These are phyloP conservation scores for Danionella dracula DNA, from an alignment of 2,797 vertebrate species.

Conservation along the genomic window DNA sequence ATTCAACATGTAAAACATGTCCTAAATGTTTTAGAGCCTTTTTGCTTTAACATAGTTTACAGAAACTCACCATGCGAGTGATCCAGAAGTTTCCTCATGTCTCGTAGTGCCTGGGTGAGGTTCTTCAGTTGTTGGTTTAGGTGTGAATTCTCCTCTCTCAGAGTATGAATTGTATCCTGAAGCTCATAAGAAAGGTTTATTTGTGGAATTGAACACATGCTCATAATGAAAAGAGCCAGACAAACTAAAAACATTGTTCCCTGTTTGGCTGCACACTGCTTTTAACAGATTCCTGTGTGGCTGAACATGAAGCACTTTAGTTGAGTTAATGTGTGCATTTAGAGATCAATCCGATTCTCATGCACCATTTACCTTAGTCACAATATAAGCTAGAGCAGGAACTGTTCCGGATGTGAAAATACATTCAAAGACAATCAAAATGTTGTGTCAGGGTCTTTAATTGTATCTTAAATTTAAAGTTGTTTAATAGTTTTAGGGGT, in stretches of 20 bases:
- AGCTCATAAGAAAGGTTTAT: slow-evolving; percentile 59
- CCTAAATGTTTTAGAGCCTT: neutral
- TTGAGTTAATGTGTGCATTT: slow-evolving; percentile 23
- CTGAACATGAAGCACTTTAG: neutral
- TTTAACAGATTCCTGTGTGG: slow-evolving; percentile 14
- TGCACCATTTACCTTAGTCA: slow-evolving; percentile 35
- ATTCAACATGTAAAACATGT: neutral
- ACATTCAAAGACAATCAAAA: too few relatives aligned
- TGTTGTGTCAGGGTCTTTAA: too few relatives aligned
- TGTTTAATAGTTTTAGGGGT: too few relatives aligned
- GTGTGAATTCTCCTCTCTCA: slow-evolving; percentile 63
- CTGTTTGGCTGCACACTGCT: neutral
- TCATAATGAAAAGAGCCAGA: slow-evolving; percentile 32
- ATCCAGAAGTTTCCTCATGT: slow-evolving; percentile 65
- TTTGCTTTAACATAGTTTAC: too few relatives aligned
- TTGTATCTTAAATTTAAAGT: too few relatives aligned
- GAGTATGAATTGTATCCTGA: slow-evolving; percentile 63
- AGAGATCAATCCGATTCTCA: slow-evolving; percentile 45
- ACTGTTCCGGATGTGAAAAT: neutral
- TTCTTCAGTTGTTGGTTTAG: slow-evolving; percentile 67
- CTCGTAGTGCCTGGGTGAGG: slow-evolving; percentile 62
- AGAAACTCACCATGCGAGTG: slow-evolving; percentile 62
- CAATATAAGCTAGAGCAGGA: neutral
- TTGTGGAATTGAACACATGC: slow-evolving; percentile 38
- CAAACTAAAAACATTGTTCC: slow-evolving; percentile 28